Evolutionary conservation across 2,797 vertebrate species (phyloP), one percentile per base, ranked within the genome.

Genomic region (Artibeus lituratus): DNA sequence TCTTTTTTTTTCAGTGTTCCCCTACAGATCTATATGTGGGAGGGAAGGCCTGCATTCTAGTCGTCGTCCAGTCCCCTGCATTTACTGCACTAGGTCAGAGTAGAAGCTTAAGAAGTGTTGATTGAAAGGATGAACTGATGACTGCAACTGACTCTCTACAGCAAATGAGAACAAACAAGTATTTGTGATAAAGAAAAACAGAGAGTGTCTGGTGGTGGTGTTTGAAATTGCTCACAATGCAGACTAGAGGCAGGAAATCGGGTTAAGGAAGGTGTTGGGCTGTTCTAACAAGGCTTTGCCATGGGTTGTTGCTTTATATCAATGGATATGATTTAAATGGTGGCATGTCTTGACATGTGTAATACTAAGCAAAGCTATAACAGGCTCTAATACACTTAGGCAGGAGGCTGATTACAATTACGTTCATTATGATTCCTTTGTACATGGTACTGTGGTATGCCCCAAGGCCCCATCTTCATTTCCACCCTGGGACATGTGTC

Each of bases 401-500:
- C 90, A 97, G 87, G 93, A 95, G 81, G 90, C 55, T 80, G 87
- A 93, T 67, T 85, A 62, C n/a, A 94, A 80, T 90, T 80, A 53
- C 24, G 49, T 55, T 87, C 14, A 24, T 44, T 78, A 86, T 67
- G 44, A 74, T 90, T 96, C 84, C 59, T 7, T 95, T 84, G 73
- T 47, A 35, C 70, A 55, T 21, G 39, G 24, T 53, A 69, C 65
- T 53, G 21, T 69, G 32, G 9, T 65, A 44, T 85, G 47, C 29
- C 91, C 72, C 10, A 22, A 93, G 81, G 67, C 72, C 76, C 24
- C 51, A 37, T 85, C 72, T 67, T 87, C 59, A 69, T 80, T 67
- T 59, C 92, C 74, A 83, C 90, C 21, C 16, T 26, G 32, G 84
- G 49, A 70, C 42, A 72, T 5, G 59, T 85, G 93, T 77, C 84